Evolutionary conservation across 2,888 invertebrate species (phyloP).

Genomic region (Leistus spinibarbis): DNA sequence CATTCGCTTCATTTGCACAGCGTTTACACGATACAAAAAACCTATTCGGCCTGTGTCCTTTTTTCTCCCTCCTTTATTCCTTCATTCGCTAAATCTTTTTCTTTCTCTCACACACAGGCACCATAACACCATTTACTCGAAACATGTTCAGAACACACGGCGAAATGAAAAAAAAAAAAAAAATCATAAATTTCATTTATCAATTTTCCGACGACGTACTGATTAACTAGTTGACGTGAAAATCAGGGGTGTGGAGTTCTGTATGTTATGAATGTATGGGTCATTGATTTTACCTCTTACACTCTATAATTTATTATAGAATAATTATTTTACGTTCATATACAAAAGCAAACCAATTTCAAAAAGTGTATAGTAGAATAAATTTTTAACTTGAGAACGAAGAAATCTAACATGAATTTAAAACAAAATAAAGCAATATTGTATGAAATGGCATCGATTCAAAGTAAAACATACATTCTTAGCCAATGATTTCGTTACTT

Average conservation of each 20-base stretch:
- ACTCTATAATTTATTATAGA: no score
- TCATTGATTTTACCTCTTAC: no score
- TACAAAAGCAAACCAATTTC: no score
- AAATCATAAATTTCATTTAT: slow-evolving; percentile 37
- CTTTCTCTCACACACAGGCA: background rate
- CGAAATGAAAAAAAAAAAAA: background rate
- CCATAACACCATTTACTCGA: background rate
- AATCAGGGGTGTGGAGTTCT: background rate
- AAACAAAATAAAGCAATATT: no score
- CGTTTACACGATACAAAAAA: slow-evolving; percentile 26
- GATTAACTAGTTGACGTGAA: slow-evolving; percentile 23
- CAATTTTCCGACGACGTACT: slow-evolving; percentile 25
- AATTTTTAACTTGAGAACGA: no score
- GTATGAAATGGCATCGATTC: no score
- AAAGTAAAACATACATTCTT: no score
- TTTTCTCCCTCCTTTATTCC: background rate
- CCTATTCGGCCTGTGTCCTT: background rate
- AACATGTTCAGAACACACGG: background rate
- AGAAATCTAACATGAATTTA: no score
- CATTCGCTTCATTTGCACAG: slow-evolving; percentile 30
- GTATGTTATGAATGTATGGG: background rate
- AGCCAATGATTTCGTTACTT: no score
- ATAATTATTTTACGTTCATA: no score
- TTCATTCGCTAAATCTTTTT: background rate
- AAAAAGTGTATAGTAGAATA: no score